Base-by-base conservation (phyloP, 2,113 vertebrate genomes). In the Aleadryas rufinucha region DNA sequence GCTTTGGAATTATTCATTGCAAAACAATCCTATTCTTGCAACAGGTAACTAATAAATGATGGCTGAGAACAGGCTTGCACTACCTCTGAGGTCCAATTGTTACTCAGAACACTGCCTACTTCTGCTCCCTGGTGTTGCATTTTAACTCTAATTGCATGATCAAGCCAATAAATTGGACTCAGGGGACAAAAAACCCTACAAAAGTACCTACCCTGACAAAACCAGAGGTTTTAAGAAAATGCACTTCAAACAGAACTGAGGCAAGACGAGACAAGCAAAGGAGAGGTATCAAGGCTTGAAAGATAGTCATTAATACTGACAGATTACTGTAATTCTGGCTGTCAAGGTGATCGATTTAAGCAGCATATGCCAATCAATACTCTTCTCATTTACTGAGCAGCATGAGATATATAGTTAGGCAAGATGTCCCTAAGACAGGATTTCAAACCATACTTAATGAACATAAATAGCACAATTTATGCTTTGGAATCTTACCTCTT, bases 271-370 rank as follows among this genome's bases (percentile, higher is more conserved):
- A 98, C 96, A 97, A 98, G 97, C 86, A 95, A 98, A 97, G 93
- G 94, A 98, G 98, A 97, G 87, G 97, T 98, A 98, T 98, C 97
- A 98, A 96, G 98, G 98, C 97, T 92, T 97, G 97, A 98, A 98
- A 99, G 98, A 98, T 96, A 98, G 98, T 97, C 98, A 99, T 99
- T 99, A 99, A 99, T 99, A 99, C 99, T 99, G 99, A 99, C 99
- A 99, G 99, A 99, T 99, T 99, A 99, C 99, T 99, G 99, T 99
- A 99, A 99, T 99, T 99, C 99, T 99, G 98, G 98, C 99, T 99
- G 99, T 99, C 98, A 99, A 98, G 98, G 98, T 96, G 98, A 99
- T 99, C 98, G 99, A 99, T 99, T 98, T 99, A 98, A 97, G 98
- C 98, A 98, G 98, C 98, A 98, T 98, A 98, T 98, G 98, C 98